Conservation (phyloP, 2,113 vertebrate genomes). For the Bothrops jararaca region DNA sequence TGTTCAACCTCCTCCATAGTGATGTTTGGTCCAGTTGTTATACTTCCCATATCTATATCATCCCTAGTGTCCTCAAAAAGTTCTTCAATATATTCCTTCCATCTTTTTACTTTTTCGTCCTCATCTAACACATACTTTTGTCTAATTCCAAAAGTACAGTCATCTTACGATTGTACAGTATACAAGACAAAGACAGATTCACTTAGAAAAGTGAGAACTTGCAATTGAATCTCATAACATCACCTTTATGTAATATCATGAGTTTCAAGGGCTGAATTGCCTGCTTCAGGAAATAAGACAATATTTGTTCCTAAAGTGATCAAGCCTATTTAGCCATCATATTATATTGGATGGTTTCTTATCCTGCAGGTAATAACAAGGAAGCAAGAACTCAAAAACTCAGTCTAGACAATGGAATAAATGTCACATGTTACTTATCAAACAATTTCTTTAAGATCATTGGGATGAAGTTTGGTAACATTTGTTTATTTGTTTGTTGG, state of each 20-base stretch:
- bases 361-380: too few relatives aligned
- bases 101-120: too few relatives aligned
- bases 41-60: too few relatives aligned
- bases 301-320: not conserved
- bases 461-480: not conserved
- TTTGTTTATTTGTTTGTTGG: not conserved
- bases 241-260: not conserved
- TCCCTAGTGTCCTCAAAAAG: too few relatives aligned
- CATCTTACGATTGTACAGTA: not conserved
- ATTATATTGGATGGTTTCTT: not conserved
- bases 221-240: not conserved
- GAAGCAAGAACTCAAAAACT: not conserved
- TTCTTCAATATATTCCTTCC: too few relatives aligned
- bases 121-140: conserved; percentile 33
- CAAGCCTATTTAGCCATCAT: not conserved
- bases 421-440: not conserved
- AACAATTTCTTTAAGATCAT: not conserved
- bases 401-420: not conserved
- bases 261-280: not conserved
- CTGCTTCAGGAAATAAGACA: not conserved
- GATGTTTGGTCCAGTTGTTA: too few relatives aligned
- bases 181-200: not conserved
- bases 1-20: too few relatives aligned
- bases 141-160: not conserved
- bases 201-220: not conserved